phyloP scores from a whole-genome alignment of 2,113 vertebrate species.

The Dicrurus megarhynchus region DNA sequence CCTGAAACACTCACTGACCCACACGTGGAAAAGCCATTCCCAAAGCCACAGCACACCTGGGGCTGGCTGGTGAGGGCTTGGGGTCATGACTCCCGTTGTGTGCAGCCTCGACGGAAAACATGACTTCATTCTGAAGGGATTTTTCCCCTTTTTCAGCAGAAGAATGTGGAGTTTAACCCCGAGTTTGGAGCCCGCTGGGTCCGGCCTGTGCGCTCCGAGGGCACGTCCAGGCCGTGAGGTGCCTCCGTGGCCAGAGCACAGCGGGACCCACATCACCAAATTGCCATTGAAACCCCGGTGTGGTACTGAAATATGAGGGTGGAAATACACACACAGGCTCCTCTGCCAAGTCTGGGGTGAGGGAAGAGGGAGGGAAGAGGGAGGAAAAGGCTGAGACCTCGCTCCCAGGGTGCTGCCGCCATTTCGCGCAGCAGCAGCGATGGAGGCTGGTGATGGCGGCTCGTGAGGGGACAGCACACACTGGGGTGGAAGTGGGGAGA shows the following conservation, averaged over 20 bases:
- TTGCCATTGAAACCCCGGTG: rapidly evolving
- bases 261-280: rapidly evolving
- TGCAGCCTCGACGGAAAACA: not conserved
- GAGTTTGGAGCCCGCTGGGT: rapidly evolving
- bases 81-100: rapidly evolving
- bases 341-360: rapidly evolving
- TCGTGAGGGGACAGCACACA: not conserved
- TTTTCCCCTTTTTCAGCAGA: rapidly evolving
- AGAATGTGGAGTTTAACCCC: rapidly evolving
- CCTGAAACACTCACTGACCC: not conserved
- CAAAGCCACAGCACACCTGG: rapidly evolving
- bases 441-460: not conserved
- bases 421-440: constrained; percentile 13
- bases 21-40: not conserved
- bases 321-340: rapidly evolving
- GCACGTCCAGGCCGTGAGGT: rapidly evolving
- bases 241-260: not conserved
- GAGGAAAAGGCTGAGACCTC: not conserved
- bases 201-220: rapidly evolving
- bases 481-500: not conserved
- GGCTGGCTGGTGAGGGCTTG: not conserved
- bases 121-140: not conserved
- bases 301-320: not conserved
- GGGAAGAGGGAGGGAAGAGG: not conserved
- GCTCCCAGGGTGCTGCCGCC: not conserved